phyloP scores from a whole-genome alignment of 2,888 invertebrate genomes.

The Scotopteryx bipunctaria region DNA sequence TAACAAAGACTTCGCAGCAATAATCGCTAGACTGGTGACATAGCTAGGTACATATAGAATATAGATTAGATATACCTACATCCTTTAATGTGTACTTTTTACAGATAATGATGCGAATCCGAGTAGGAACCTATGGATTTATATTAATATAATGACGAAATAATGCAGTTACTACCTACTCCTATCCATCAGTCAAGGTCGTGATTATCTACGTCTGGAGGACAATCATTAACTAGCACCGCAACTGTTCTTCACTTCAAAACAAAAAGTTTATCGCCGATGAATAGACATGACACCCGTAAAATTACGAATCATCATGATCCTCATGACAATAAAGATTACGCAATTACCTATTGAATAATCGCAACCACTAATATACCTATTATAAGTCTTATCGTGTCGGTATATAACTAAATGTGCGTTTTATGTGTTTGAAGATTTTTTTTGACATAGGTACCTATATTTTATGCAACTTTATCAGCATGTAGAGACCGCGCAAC shows the following conservation, averaged over 20 bases:
- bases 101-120: not conserved
- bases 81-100: no score
- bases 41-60: not conserved
- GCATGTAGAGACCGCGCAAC: slow-evolving; percentile 15
- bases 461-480: slow-evolving; percentile 8
- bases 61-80: no score
- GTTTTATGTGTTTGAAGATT: slow-evolving; percentile 7
- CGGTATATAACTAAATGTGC: slow-evolving; percentile 2
- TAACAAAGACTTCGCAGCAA: no score
- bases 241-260: slow-evolving; percentile 35
- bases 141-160: slow-evolving; percentile 35
- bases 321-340: slow-evolving; percentile 25
- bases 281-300: slow-evolving; percentile 31
- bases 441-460: no score
- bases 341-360: slow-evolving; percentile 28
- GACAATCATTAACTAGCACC: slow-evolving; percentile 46
- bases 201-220: slow-evolving; percentile 51
- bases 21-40: not conserved
- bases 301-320: slow-evolving; percentile 28
- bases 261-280: slow-evolving; percentile 41
- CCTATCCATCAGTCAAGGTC: slow-evolving; percentile 43
- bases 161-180: slow-evolving; percentile 32
- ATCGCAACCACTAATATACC: no score
- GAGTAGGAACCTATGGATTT: not conserved
- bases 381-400: not conserved